Evolutionary conservation across 2,113 vertebrate genomes (phyloP).

Genomic region (Hydropotes inermis): DNA sequence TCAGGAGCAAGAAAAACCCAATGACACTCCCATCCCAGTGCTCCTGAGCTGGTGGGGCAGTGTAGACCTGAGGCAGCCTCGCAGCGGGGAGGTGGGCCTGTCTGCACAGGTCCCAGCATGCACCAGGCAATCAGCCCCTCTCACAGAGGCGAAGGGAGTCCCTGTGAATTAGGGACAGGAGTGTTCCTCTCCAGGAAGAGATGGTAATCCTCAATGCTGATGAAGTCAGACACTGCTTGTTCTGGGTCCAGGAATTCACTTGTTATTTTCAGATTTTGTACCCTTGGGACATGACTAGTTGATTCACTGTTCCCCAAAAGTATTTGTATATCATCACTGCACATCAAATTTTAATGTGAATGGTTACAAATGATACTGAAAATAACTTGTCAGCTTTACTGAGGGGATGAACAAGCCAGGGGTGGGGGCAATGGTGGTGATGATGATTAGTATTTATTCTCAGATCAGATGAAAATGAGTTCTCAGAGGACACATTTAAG

Average conservation of each 20-base stretch:
- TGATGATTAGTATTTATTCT: too few species aligned
- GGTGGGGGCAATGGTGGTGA: too few species aligned
- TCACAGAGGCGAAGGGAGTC: neutral
- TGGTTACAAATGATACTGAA: neutral
- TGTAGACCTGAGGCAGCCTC: rapidly evolving
- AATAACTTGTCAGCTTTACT: neutral
- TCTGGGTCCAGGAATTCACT: neutral
- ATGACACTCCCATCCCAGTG: rapidly evolving
- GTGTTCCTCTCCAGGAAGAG: neutral
- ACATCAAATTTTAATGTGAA: neutral
- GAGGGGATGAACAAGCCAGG: too few species aligned
- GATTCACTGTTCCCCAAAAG: neutral
- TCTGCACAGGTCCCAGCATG: rapidly evolving
- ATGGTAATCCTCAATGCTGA: neutral
- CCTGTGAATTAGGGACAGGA: neutral
- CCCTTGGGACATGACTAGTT: neutral
- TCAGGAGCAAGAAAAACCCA: neutral
- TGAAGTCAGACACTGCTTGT: neutral
- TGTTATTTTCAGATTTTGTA: slow-evolving; percentile 28
- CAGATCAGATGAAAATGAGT: neutral
- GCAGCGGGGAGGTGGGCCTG: rapidly evolving
- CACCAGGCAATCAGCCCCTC: neutral
- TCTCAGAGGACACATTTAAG: neutral
- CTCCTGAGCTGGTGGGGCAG: rapidly evolving
- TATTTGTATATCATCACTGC: neutral